Conservation (phyloP, 2,888 invertebrate species). For the Gari tellinella region DNA sequence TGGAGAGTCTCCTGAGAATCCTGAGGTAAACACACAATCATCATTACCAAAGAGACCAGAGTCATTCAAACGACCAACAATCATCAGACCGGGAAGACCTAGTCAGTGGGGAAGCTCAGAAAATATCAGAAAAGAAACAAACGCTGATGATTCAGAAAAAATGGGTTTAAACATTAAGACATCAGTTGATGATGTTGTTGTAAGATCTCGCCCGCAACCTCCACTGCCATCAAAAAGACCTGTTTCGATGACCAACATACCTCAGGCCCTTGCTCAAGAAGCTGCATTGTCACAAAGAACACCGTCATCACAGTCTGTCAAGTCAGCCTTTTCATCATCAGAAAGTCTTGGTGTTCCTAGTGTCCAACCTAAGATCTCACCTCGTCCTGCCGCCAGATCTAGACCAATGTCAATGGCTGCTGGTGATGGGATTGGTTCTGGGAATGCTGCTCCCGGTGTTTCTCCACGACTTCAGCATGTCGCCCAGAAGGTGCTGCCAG, state of each 20-base stretch:
- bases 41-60: conserved; percentile 13
- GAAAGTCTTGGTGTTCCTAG: conserved; percentile 17
- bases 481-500: neutral
- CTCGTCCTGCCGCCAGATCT: conserved; percentile 53
- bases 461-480: neutral
- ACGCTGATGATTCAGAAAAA: neutral
- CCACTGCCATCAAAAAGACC: conserved; percentile 64
- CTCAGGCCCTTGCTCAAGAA: conserved; percentile 34
- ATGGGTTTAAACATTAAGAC: neutral
- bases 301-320: conserved; percentile 15
- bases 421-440: conserved; percentile 1
- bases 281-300: conserved; percentile 3
- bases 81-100: conserved; percentile 62
- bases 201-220: conserved; percentile 32
- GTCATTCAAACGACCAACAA: conserved; percentile 64
- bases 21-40: too few species aligned
- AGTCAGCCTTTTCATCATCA: conserved; percentile 19
- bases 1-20: too few species aligned
- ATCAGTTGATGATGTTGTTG: conserved; percentile 36
- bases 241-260: conserved; percentile 63
- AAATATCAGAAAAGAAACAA: conserved; percentile 26
- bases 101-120: conserved; percentile 33
- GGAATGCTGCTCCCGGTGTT: conserved; percentile 10
- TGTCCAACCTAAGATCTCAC: conserved; percentile 24
- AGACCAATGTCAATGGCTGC: conserved; percentile 49